Evolutionary conservation across 1,140 invertebrate genomes (phyloP), one percentile per base, ranked within the genome.

Genomic region (Triops longicaudatus): DNA sequence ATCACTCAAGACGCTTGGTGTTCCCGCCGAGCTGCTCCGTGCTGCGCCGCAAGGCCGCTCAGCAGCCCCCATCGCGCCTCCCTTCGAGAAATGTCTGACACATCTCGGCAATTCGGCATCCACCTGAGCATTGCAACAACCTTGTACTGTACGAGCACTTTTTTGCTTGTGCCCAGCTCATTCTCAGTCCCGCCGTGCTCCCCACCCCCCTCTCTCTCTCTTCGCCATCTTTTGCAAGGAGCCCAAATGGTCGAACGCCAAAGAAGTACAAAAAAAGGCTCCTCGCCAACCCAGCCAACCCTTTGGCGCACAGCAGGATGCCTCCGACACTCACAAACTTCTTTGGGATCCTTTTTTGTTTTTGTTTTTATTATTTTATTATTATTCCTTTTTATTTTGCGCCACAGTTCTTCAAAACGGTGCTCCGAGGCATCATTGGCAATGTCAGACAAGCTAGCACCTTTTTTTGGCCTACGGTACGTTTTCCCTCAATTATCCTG

Each of bases 81-180:
- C 17, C 50, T 17, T 22, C 50, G 17, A 63, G 31, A 63, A 63
- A 63, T 63, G 50, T 63, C 50, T 63, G 50, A 63, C 50, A 63
- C 50, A 37, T 37, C 31, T 37, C 31, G 31, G 31, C 31, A 37
- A 37, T 37, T 63, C 50, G 50, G 50, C 50, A 63, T 63, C 50
- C 50, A 63, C 50, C 50, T 63, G 50, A 63, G 50, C 50, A 63
- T 63, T n/a, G 50, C 50, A 63, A 22, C 50, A 63, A 63, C 50
- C 50, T 63, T 63, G 50, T 22, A 22, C 50, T 37, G 31, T 37
- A 37, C 31, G 31, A 7, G 31, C 31, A 37, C 31, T 37, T 37
- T 37, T 37, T 37, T 37, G 31, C 31, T 37, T 37, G 31, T 37
- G 7, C 31, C 7, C 31, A 37, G 31, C 31, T 37, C 31, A 7